Evolutionary conservation across 2,797 vertebrate species (phyloP).

Genomic region (Bradypodion pumilum): DNA sequence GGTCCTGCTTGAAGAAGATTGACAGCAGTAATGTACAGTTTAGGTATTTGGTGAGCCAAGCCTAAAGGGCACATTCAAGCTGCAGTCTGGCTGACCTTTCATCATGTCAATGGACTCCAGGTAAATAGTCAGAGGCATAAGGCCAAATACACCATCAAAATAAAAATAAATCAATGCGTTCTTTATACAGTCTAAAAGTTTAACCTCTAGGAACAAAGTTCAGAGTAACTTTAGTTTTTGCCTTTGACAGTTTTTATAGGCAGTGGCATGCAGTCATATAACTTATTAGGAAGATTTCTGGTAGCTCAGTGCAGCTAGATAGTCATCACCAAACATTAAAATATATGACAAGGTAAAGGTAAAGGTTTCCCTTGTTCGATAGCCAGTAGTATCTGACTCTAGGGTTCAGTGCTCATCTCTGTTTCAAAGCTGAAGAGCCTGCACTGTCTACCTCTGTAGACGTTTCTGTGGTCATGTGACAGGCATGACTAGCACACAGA

Average conservation of each 20-base stretch:
- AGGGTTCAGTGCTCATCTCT: no score
- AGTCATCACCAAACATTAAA: no score
- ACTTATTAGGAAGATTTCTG: neutral
- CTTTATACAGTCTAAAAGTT: neutral
- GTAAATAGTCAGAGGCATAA: neutral
- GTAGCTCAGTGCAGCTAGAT: neutral
- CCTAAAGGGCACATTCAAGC: constrained; percentile 1
- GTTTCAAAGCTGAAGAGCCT: no score
- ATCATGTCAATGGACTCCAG: neutral
- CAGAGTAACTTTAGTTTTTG: neutral
- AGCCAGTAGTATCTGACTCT: no score
- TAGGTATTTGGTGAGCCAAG: neutral
- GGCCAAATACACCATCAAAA: neutral
- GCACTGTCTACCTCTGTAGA: no score
- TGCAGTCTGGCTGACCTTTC: constrained; percentile 9
- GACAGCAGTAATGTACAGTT: neutral
- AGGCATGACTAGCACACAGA: no score
- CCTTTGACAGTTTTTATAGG: neutral
- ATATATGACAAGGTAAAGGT: no score
- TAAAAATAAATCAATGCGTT: neutral
- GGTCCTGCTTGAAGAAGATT: neutral
- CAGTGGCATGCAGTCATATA: neutral
- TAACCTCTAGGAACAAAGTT: neutral
- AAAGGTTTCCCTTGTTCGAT: no score
- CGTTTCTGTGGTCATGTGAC: no score